Base-by-base conservation (phyloP, 2,888 invertebrate species). In the Ashinkailepas kermadecensis region DNA sequence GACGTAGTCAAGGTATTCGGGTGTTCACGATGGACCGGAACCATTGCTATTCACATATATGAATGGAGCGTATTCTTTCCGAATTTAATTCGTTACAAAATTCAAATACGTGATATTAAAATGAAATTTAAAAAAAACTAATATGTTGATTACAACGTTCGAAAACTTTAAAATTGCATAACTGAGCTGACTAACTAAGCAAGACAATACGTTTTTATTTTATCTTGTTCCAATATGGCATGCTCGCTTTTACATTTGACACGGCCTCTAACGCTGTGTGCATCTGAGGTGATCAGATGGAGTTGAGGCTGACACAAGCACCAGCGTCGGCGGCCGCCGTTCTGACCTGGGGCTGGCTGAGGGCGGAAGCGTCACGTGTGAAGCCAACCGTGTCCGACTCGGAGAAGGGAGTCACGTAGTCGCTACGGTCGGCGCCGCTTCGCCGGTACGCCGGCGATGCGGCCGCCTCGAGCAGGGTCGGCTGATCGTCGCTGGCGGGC, bases 341-440 rank as follows among this genome's bases (percentile, higher is more conserved):
- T 2, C 65, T 23, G 23, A 67, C 54, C 82, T 84, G 12, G 88
- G 87, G 8, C 88, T 86, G 84, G 83, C 86, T 15, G 89, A 88
- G 39, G 39, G 1, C 39, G 39, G 39, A 39, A 39, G 39, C 15
- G 84, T 85, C 59, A 84, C 85, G 80, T 88, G 88, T 85, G 86
- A 86, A 82, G 83, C 88, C 39, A 81, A 78, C 57, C 54, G 78
- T 65, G 81, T 82, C 74, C 81, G 81, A 64, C 80, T 84, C 85
- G 8, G 83, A 70, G 70, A 18, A 39, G 4, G 70, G 70, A 13
- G 70, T 15, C 3, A 82, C 83, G 12, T 85, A 84, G 23, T 96
- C 59, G 91, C 92, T 85, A 90, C 92, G 85, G 92, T 92, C 59
- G 94, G 96, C 39, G 39, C 88, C 92, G 94, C 84, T 89, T 97